phyloP scores from a whole-genome alignment of 2,888 invertebrate species.

The Branchellion lobata region DNA sequence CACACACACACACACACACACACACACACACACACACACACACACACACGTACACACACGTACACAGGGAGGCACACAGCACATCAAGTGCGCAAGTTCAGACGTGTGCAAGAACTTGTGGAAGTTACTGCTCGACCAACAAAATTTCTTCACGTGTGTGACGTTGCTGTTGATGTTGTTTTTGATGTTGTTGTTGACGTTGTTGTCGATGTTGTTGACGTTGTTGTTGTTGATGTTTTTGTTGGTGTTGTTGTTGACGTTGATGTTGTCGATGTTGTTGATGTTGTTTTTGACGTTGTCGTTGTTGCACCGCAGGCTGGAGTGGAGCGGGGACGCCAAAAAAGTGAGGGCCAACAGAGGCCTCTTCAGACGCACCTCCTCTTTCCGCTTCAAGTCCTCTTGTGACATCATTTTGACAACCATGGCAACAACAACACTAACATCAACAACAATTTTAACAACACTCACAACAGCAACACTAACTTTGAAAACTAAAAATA shows the following conservation, averaged over 20 bases:
- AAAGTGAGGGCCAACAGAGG: conserved; percentile 81
- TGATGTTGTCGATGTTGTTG: neutral
- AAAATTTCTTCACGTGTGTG: conserved; percentile 91
- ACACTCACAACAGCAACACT: too few relatives aligned
- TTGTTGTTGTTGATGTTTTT: neutral
- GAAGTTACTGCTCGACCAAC: conserved; percentile 95
- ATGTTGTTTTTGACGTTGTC: neutral
- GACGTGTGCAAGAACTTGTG: conserved; percentile 91
- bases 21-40: too few relatives aligned
- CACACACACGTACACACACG: conserved; percentile 56
- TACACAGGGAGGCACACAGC: conserved; percentile 67
- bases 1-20: conserved; percentile 36
- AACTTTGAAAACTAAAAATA: too few relatives aligned
- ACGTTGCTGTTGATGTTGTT: neutral
- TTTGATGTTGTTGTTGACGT: neutral
- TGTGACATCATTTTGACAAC: conserved; percentile 18
- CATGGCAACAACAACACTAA: too few relatives aligned
- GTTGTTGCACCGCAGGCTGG: conserved; percentile 68
- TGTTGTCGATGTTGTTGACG: neutral
- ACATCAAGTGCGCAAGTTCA: conserved; percentile 89
- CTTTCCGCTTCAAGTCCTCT: conserved; percentile 75
- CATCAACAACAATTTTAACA: too few relatives aligned
- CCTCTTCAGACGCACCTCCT: conserved; percentile 87
- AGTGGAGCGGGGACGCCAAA: conserved; percentile 81
- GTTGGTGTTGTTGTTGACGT: neutral